phyloP scores from a whole-genome alignment of 2,113 vertebrate species.

The Microtus richardsoni region DNA sequence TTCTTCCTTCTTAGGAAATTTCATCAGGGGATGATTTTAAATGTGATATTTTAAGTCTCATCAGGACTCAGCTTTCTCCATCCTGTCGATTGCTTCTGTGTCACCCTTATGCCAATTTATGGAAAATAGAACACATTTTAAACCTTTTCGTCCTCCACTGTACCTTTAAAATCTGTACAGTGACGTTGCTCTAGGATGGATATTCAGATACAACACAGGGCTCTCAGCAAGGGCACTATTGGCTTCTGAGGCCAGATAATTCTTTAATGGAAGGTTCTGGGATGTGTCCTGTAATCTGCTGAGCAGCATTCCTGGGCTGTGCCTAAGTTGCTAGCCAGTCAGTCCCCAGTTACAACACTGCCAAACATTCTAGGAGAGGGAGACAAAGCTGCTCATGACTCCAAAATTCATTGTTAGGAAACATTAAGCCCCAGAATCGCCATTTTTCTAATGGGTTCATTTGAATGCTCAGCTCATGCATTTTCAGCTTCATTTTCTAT shows the following conservation, averaged over 20 bases:
- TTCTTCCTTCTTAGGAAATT: constrained; percentile 31
- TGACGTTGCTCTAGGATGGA: not conserved
- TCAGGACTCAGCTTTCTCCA: not conserved
- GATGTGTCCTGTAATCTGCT: too few relatives aligned
- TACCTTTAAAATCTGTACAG: constrained; percentile 26
- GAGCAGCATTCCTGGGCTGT: not conserved
- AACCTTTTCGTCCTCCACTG: not conserved
- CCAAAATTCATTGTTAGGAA: not conserved
- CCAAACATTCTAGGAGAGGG: not conserved
- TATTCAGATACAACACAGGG: not conserved
- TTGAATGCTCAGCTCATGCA: not conserved
- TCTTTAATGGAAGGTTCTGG: not conserved
- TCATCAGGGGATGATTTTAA: constrained; percentile 41
- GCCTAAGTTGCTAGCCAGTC: not conserved
- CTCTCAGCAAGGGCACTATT: not conserved
- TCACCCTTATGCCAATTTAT: not conserved
- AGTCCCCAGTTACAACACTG: too few relatives aligned
- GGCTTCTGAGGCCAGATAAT: not conserved
- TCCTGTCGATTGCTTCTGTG: not conserved
- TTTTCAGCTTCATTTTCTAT: not conserved
- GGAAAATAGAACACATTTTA: not conserved
- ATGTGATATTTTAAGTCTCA: not conserved
- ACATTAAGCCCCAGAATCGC: not conserved
- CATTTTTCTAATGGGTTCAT: not conserved
- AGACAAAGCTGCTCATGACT: not conserved